These are phyloP conservation scores for Helicolenus hilgendorfi DNA, from an alignment of 2,797 vertebrate species.

Conservation along the genomic window DNA sequence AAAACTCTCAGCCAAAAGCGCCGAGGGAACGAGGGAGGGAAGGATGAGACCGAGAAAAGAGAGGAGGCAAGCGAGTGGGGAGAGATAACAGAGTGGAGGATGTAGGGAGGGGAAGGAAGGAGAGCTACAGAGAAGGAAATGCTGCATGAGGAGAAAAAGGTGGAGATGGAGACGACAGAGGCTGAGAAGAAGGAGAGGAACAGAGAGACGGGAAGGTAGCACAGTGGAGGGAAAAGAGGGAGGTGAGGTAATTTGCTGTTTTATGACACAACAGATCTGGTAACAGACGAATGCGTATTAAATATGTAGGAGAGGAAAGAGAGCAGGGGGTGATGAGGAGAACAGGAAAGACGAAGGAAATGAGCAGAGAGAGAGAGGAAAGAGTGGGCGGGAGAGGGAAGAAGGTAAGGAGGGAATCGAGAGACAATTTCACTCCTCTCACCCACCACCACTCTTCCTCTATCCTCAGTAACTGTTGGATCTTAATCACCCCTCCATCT, in stretches of 20 bases:
- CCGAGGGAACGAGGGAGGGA: slow-evolving; percentile 28
- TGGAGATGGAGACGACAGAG: slow-evolving; percentile 15
- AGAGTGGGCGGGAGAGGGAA: slow-evolving; percentile 22
- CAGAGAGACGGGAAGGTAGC: neutral
- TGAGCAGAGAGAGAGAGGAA: slow-evolving; percentile 22
- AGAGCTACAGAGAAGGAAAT: neutral
- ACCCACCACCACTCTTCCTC: slow-evolving; percentile 9
- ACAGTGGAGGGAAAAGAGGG: slow-evolving; percentile 6
- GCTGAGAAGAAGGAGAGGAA: neutral
- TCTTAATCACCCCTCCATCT: slow-evolving; percentile 73
- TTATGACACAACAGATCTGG: slow-evolving; percentile 73
- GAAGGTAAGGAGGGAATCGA: slow-evolving; percentile 13
- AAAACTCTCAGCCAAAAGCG: slow-evolving; percentile 68
- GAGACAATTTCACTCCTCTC: slow-evolving; percentile 34
- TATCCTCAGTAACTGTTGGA: slow-evolving; percentile 36
- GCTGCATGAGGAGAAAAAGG: slow-evolving; percentile 20
- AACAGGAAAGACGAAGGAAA: slow-evolving; percentile 43
- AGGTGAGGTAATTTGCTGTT: slow-evolving; percentile 76
- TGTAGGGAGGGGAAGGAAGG: neutral
- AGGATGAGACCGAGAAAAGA: slow-evolving; percentile 35
- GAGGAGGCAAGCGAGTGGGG: slow-evolving; percentile 15
- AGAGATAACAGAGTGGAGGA: slow-evolving; percentile 16
- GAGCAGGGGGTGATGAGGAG: slow-evolving; percentile 21
- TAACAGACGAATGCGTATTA: slow-evolving; percentile 76
- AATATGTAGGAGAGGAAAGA: slow-evolving; percentile 74